phyloP scores from a whole-genome alignment of 1,140 invertebrate species.

The Drosophila kanapiae region DNA sequence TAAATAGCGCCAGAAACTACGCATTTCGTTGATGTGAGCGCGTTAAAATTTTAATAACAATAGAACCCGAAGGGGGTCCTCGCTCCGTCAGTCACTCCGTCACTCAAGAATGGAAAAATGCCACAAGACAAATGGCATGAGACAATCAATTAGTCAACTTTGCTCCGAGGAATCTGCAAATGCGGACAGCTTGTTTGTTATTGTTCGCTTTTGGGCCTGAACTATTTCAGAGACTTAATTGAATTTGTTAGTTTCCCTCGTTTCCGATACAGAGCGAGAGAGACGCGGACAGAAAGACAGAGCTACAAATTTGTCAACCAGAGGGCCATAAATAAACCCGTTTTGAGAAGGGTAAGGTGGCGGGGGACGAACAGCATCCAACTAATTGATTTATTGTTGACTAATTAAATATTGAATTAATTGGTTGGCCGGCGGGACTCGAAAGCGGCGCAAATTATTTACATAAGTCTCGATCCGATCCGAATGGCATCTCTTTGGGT shows the following conservation, averaged over 20 bases:
- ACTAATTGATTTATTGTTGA: slow-evolving; percentile 83
- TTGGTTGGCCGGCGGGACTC: slow-evolving; percentile 59
- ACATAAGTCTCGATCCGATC: slow-evolving; percentile 56
- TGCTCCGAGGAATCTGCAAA: slow-evolving; percentile 50
- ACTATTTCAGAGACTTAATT: slow-evolving; percentile 75
- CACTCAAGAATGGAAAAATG: slow-evolving; percentile 31
- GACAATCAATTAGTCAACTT: slow-evolving; percentile 76
- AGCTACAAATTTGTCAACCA: slow-evolving; percentile 73
- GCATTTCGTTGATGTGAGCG: slow-evolving; percentile 56
- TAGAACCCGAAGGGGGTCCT: slow-evolving; percentile 42
- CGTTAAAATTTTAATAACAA: slow-evolving; percentile 71
- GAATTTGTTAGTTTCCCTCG: slow-evolving; percentile 70
- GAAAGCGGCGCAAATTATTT: slow-evolving; percentile 66
- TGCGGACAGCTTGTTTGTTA: slow-evolving; percentile 39
- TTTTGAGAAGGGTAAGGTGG: slow-evolving; percentile 33
- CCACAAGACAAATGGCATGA: slow-evolving; percentile 67
- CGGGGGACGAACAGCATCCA: slow-evolving; percentile 19
- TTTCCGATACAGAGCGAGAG: slow-evolving; percentile 25
- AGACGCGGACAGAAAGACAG: neutral
- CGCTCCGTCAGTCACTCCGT: slow-evolving; percentile 2
- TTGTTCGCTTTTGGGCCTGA: slow-evolving; percentile 58
- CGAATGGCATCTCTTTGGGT: slow-evolving; percentile 30
- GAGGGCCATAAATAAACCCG: slow-evolving; percentile 70
- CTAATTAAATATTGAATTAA: slow-evolving; percentile 84
- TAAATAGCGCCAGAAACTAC: slow-evolving; percentile 76